These are phyloP conservation scores for Idaea dimidiata DNA, from an alignment of 2,888 invertebrate genomes.

Conservation along the genomic window DNA sequence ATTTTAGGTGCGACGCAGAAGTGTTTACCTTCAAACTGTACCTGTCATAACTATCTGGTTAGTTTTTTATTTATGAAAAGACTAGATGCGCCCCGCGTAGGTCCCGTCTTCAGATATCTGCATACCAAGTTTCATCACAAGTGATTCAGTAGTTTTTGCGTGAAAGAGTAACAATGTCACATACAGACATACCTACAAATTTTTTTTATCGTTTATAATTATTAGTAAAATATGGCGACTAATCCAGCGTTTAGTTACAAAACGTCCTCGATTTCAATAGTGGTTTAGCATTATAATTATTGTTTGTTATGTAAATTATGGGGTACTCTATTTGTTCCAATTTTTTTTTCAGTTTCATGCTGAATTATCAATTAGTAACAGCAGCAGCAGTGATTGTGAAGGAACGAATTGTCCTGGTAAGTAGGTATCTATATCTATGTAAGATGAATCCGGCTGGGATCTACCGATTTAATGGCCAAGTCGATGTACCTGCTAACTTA, in stretches of 20 bases:
- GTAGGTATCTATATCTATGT: conserved; percentile 7
- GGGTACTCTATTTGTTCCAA: not conserved
- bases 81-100: too few relatives aligned
- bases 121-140: too few relatives aligned
- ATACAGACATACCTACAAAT: too few relatives aligned
- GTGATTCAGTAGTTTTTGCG: too few relatives aligned
- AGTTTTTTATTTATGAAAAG: too few relatives aligned
- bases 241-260: not conserved
- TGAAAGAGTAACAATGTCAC: too few relatives aligned
- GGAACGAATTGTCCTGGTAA: conserved; percentile 38
- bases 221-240: not conserved
- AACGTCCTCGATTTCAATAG: not conserved
- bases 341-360: conserved; percentile 82
- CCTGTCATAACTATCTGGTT: not conserved
- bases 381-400: conserved; percentile 28
- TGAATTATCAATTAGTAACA: conserved; percentile 68
- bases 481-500: not conserved
- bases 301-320: conserved; percentile 7
- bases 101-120: too few relatives aligned
- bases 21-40: not conserved
- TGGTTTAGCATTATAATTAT: not conserved
- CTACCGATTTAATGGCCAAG: not conserved
- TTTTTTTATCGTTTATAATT: not conserved
- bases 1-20: not conserved
- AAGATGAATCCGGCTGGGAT: not conserved